phyloP scores from a whole-genome alignment of 2,888 invertebrate genomes.

The Drosophila testacea region DNA sequence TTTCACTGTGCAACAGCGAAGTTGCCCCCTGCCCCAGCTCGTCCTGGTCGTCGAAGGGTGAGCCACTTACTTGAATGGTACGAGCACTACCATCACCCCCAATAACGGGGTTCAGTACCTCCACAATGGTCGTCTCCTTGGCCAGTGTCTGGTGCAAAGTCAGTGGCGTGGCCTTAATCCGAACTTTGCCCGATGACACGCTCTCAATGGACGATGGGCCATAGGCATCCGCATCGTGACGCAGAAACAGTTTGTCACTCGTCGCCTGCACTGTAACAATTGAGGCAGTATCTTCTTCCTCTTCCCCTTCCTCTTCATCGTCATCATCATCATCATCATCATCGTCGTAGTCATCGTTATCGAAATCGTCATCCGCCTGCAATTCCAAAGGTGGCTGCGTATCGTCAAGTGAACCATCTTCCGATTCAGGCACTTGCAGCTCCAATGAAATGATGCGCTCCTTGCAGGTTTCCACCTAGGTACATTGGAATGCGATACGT shows the following conservation, averaged over 20 bases:
- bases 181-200: slow-evolving; percentile 73
- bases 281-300: slow-evolving; percentile 87
- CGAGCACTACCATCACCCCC: slow-evolving; percentile 84
- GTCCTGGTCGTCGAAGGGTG: slow-evolving; percentile 64
- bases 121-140: slow-evolving; percentile 84
- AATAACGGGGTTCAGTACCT: slow-evolving; percentile 85
- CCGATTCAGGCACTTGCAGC: slow-evolving; percentile 87
- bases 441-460: slow-evolving; percentile 96
- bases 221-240: slow-evolving; percentile 76
- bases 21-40: slow-evolving; percentile 60
- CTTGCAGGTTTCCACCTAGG: slow-evolving; percentile 93
- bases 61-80: slow-evolving; percentile 83
- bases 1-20: slow-evolving; percentile 77
- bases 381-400: slow-evolving; percentile 66
- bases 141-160: slow-evolving; percentile 82
- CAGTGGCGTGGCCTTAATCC: slow-evolving; percentile 77
- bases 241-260: slow-evolving; percentile 84
- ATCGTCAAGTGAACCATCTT: slow-evolving; percentile 63
- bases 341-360: slow-evolving; percentile 72
- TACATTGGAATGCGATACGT: slow-evolving; percentile 76
- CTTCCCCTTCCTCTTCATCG: slow-evolving; percentile 85
- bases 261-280: slow-evolving; percentile 86
- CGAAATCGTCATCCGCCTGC: slow-evolving; percentile 57
- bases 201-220: slow-evolving; percentile 81
- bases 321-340: slow-evolving; percentile 60